Conservation (phyloP, 2,888 invertebrate genomes). For the Artemia sinica region DNA sequence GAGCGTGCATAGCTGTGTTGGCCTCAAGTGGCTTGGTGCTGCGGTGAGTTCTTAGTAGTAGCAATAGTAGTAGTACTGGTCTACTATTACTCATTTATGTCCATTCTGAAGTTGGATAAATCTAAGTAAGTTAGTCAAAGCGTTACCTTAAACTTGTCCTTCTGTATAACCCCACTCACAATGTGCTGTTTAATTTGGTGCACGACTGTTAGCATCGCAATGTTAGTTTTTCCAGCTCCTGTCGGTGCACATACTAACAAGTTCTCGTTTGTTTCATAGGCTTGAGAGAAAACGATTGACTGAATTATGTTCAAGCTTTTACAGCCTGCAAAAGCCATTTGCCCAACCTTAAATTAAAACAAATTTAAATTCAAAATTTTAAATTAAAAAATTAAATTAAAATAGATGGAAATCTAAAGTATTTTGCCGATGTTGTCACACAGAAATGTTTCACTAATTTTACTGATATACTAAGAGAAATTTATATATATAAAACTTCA, state of each 20-base stretch:
- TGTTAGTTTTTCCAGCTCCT: slow-evolving; percentile 97
- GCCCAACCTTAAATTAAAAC: slow-evolving; percentile 47
- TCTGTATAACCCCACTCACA: slow-evolving; percentile 53
- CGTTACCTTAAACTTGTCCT: slow-evolving; percentile 72
- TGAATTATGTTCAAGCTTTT: slow-evolving; percentile 81
- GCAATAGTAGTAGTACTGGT: too few relatives aligned
- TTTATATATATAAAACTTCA: not conserved
- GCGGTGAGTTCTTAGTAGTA: too few relatives aligned
- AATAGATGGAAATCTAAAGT: slow-evolving; percentile 13
- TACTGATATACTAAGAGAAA: too few relatives aligned
- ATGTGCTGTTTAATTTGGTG: slow-evolving; percentile 75
- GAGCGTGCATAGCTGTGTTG: too few relatives aligned
- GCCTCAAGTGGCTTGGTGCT: too few relatives aligned
- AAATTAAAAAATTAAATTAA: slow-evolving; percentile 16
- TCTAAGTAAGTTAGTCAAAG: too few relatives aligned
- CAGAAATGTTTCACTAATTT: too few relatives aligned
- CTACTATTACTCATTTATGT: too few relatives aligned
- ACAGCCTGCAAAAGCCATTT: slow-evolving; percentile 71
- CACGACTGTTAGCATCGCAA: slow-evolving; percentile 78
- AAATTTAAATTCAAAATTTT: too few relatives aligned
- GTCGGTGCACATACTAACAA: slow-evolving; percentile 95
- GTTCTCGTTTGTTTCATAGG: slow-evolving; percentile 91
- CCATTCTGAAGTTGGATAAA: too few relatives aligned
- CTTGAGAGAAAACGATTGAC: slow-evolving; percentile 81
- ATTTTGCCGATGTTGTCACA: not conserved